phyloP scores from a whole-genome alignment of 2,888 invertebrate genomes.

The Drosophila neonasuta region DNA sequence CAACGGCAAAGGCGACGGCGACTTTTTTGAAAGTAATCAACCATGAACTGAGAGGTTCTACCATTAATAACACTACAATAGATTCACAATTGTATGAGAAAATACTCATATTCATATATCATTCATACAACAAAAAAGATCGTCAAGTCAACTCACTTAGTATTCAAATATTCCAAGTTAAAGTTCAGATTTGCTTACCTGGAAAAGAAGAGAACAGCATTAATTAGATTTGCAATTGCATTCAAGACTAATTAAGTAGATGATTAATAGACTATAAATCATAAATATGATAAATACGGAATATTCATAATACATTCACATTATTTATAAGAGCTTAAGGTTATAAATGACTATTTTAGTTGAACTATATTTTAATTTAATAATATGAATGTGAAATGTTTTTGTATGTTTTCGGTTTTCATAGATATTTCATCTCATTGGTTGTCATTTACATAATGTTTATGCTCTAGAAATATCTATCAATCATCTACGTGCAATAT shows the following conservation, averaged over 20 bases:
- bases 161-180: slow-evolving; percentile 8
- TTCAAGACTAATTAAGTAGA: background rate
- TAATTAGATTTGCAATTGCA: slow-evolving; percentile 19
- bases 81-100: slow-evolving; percentile 16
- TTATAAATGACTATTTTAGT: background rate
- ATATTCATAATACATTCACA: background rate
- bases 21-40: slow-evolving; percentile 70
- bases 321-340: background rate
- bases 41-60: slow-evolving; percentile 60
- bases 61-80: slow-evolving; percentile 45
- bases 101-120: slow-evolving; percentile 13
- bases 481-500: slow-evolving; percentile 19
- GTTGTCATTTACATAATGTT: slow-evolving; percentile 8
- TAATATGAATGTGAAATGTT: background rate
- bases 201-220: slow-evolving; percentile 27
- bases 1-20: background rate
- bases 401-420: background rate
- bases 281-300: background rate
- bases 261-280: background rate
- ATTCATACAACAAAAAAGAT: slow-evolving; percentile 6
- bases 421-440: background rate
- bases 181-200: slow-evolving; percentile 40
- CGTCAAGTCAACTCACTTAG: slow-evolving; percentile 34
- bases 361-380: background rate
- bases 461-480: slow-evolving; percentile 17